Base-by-base conservation (phyloP, 2,888 invertebrate species). In the Scaptomyza polygonia region DNA sequence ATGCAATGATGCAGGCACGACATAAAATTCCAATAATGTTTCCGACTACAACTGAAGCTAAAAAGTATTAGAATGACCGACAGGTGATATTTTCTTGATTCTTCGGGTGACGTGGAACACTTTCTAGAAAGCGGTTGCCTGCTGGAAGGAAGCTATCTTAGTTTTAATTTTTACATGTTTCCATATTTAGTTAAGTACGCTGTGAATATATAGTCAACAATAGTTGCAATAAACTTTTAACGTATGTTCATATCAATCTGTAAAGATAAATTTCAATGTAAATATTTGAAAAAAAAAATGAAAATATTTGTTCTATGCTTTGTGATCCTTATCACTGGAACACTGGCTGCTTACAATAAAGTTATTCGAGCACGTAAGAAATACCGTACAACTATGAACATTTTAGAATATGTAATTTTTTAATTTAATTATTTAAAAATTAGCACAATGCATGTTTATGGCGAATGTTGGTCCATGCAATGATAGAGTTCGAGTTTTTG, bases 391-490 rank as follows among this genome's bases (percentile, higher is more conserved):
- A 16, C 1, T 5, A 1, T 12, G 32, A 5, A 12, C 12, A 5
- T 32, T 32, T 4, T n/a, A 32, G 5, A 1, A 4, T 12, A 32
- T 32, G 12, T n/a, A 9, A 9, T 44, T 2, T 1, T 12, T n/a
- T n/a, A n/a, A n/a, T n/a, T n/a, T n/a, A n/a, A n/a, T n/a, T 9
- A 1, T 2, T 8, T 7, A 7, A 11, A 6, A 12, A 1, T 5
- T 12, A 80, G 80, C 80, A 4, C 62, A 48, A 48, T 80, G 80
- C 36, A 21, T 67, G 12, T 80, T 30, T 30, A 39, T 83, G 51
- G 84, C 86, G 0, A 71, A 71, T 52, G 36, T 49, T 0, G 86
- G 86, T 11, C 77, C 71, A 14, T 80, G 80, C 36, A 21, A 62
- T 3, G 40, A 45, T 9, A 30, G 27, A 2, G 14, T 57, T 0